Percentiles rank a stretch among this genome's conserved stretches.
Conservation (phyloP, 2,113 vertebrate species). For the Falcunculus frontatus region DNA sequence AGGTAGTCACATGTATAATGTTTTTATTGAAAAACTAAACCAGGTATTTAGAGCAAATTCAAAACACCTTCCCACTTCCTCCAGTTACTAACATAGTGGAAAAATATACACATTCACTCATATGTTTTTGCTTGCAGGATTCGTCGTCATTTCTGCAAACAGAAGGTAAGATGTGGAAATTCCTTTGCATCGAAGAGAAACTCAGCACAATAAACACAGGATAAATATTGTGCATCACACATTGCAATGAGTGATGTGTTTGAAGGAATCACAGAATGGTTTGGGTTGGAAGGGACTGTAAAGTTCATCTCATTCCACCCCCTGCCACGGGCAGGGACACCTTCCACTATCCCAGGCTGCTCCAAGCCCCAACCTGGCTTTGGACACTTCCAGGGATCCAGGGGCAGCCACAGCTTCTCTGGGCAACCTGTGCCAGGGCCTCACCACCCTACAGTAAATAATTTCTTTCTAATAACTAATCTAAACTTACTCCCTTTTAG, state of each 20-base stretch:
- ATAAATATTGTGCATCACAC: background rate
- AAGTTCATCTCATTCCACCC: background rate
- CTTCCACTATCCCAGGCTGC: background rate
- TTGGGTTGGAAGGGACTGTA: background rate
- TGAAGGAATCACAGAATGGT: background rate
- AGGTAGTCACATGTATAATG: background rate
- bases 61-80: conserved; percentile 33
- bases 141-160: conserved; percentile 5
- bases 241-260: background rate
- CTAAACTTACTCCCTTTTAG: background rate
- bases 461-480: background rate
- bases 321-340: background rate
- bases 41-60: background rate
- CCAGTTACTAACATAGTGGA: background rate
- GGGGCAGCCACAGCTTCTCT: background rate
- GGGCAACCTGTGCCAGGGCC: background rate
- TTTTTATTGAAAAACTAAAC: background rate
- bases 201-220: background rate
- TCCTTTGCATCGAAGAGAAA: conserved; percentile 25
- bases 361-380: background rate
- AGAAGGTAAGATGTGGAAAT: conserved; percentile 38
- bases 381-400: background rate
- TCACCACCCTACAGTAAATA: fast-evolving
- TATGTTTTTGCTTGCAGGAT: background rate
- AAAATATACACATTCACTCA: background rate